Base-by-base conservation (phyloP, 2,888 invertebrate species). In the Lithosia quadra region DNA sequence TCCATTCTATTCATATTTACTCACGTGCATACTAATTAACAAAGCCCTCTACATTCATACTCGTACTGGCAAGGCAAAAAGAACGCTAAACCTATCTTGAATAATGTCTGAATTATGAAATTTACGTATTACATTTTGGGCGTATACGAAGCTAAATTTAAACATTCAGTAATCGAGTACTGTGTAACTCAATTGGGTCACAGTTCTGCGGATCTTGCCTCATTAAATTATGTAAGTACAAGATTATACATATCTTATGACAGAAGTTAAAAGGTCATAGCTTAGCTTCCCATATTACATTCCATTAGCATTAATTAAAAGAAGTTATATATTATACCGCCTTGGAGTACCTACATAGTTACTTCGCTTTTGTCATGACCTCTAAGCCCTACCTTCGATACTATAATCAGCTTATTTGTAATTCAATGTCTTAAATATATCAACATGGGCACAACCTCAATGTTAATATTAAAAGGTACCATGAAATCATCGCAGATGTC, bases 301-400 rank as follows among this genome's bases (percentile, higher is more conserved):
- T 33, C 49, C 33, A 65, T 65, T 65, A 58, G 43, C 53, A 65
- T 59, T 59, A 10, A 65, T 65, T 64, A 39, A 64, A 56, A 59
- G 13, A 43, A 39, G 39, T 43, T 39, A 2, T 11, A 55, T 10
- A 56, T 21, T 28, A 43, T 66, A 65, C 22, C 2, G 28, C 34
- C 5, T 64, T 36, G 15, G 56, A 33, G n/a, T 71, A 74, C 62
- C 67, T 76, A 58, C 60, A 67, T 58, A 60, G 65, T 18, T 58
- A 66, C 28, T 68, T 67, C 61, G 67, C 33, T 53, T 34, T 53
- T 55, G 22, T 55, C 49, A 33, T 78, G 82, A 78, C 80, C 82
- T 82, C 65, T 66, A 72, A 67, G 74, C 64, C 76, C 68, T 76
- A 72, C 74, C 74, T 73, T 68, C 68, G 65, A 66, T 72, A 69